A percentile compares a stretch with the other conserved stretches of the same genome.
These are phyloP conservation scores for Galago senegalensis DNA, from an alignment of 2,797 vertebrate species.

Conservation along the genomic window DNA sequence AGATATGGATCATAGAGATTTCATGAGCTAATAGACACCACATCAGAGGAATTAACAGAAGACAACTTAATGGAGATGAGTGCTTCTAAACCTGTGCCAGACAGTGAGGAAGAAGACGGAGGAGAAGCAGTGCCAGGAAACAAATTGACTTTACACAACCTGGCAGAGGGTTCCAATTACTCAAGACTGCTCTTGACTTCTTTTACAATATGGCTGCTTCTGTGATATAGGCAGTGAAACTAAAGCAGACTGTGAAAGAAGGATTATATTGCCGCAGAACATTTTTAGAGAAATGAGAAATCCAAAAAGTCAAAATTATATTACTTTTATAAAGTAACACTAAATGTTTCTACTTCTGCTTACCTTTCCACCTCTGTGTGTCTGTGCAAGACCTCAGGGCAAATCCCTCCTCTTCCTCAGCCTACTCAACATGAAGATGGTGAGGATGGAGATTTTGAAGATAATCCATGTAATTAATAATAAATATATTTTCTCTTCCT, in stretches of 20 bases:
- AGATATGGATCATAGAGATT: not conserved
- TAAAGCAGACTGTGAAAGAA: not conserved
- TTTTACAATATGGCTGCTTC: not conserved
- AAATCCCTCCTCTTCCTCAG: not conserved
- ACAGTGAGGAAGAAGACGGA: not conserved
- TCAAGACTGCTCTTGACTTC: not conserved
- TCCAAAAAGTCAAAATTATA: not conserved
- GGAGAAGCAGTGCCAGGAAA: not conserved
- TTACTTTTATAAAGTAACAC: not conserved
- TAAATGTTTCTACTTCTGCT: not conserved
- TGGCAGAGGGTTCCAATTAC: not conserved
- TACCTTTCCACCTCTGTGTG: not conserved
- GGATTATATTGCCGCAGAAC: not conserved
- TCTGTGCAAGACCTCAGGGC: no score
- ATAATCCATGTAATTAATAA: not conserved
- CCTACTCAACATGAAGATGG: not conserved
- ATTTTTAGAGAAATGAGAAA: not conserved
- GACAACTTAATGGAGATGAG: not conserved
- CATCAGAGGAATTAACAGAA: not conserved
- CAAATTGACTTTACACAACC: not conserved
- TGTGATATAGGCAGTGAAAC: not conserved
- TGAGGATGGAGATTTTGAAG: not conserved
- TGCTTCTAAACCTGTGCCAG: not conserved
- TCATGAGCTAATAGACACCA: not conserved
- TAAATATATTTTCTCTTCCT: not conserved